phyloP scores from a whole-genome alignment of 2,113 vertebrate species.

The Nycticryphes semicollaris region DNA sequence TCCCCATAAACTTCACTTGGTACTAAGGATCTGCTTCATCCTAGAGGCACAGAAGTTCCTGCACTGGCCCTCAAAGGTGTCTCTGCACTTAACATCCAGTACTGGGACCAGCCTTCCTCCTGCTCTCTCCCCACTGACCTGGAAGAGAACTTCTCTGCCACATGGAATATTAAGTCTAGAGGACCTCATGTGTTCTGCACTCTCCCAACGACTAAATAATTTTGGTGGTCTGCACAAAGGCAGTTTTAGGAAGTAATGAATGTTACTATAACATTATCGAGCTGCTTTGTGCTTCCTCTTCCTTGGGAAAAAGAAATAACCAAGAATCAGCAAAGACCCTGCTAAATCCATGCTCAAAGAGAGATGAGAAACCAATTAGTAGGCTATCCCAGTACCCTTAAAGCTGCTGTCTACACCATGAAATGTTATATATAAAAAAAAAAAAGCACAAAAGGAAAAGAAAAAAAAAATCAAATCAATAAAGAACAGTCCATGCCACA shows the following conservation, averaged over 20 bases:
- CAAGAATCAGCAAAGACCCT: not conserved
- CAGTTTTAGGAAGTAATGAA: not conserved
- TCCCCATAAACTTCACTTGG: not conserved
- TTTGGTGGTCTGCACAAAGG: not conserved
- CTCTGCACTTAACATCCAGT: accelerated
- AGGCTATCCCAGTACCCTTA: not conserved
- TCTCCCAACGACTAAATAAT: not conserved
- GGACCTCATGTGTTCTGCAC: not conserved
- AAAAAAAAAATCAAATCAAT: constrained; percentile 26
- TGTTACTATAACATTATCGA: not conserved
- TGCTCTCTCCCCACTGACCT: not conserved
- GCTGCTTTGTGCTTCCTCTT: constrained; percentile 16
- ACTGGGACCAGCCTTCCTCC: not conserved
- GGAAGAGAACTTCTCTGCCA: not conserved
- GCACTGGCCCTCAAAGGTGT: not conserved
- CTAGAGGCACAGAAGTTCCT: not conserved
- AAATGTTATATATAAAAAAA: constrained; percentile 57
- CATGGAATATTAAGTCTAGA: not conserved
- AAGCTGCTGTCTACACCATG: constrained; percentile 17
- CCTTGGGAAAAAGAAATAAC: constrained; percentile 22
- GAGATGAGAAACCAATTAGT: constrained; percentile 47
- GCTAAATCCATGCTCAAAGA: constrained; percentile 1
- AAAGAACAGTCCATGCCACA: constrained; percentile 7
- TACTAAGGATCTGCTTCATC: not conserved
- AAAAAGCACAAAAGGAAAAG: constrained; percentile 2